phyloP scores from a whole-genome alignment of 2,797 vertebrate species.

The Columba guinea region DNA sequence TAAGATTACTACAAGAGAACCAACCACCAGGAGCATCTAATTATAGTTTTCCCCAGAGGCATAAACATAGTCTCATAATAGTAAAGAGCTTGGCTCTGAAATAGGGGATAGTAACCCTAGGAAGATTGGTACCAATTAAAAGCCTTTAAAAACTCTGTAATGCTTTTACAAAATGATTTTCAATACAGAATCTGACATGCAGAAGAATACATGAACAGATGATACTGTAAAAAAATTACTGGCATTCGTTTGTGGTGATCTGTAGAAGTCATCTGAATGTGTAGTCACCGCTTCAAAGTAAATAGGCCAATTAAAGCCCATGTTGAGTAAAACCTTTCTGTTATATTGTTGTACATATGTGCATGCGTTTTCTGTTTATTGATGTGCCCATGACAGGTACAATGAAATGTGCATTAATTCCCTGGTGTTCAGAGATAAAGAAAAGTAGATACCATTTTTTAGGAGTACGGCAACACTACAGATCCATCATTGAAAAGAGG shows the following conservation, averaged over 20 bases:
- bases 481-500: not conserved
- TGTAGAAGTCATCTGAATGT: not conserved
- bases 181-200: not conserved
- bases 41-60: not conserved
- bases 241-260: not conserved
- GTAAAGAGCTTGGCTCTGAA: not conserved
- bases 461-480: not conserved
- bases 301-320: not conserved
- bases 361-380: not conserved
- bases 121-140: constrained; percentile 17
- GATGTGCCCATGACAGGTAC: not conserved
- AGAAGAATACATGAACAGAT: not conserved
- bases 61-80: not conserved
- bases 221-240: not conserved
- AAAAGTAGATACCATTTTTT: not conserved
- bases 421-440: not conserved
- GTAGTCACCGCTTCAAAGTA: not conserved
- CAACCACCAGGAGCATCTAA: not conserved
- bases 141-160: constrained; percentile 2
- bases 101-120: not conserved
- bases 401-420: not conserved
- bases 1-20: not conserved
- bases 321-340: not conserved
- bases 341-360: not conserved
- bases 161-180: not conserved